Evolutionary conservation across 1,140 invertebrate species (phyloP).

Genomic region (Physella acuta): DNA sequence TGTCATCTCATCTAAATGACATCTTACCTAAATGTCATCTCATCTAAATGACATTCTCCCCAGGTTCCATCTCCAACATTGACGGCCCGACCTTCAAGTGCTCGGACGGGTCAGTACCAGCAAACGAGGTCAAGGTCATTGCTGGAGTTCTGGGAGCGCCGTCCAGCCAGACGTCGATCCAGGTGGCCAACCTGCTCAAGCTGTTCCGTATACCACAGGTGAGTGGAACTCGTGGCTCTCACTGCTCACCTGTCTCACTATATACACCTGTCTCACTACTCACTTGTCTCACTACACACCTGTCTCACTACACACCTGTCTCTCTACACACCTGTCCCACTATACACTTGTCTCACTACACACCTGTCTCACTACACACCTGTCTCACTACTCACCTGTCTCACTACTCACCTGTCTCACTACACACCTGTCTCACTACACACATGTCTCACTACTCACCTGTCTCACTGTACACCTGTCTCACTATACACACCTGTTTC

Average conservation of each 20-base stretch:
- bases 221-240: conserved; percentile 29
- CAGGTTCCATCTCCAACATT: conserved; percentile 93
- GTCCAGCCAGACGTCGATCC: conserved; percentile 91
- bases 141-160: conserved; percentile 94
- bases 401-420: neutral
- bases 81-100: conserved; percentile 84
- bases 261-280: neutral
- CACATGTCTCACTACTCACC: neutral
- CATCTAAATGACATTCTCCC: too few species aligned
- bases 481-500: too few species aligned
- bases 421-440: neutral
- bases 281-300: neutral
- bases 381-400: neutral
- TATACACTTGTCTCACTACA: neutral
- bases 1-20: too few species aligned
- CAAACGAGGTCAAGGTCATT: conserved; percentile 82
- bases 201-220: conserved; percentile 96
- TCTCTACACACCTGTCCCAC: neutral
- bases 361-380: neutral
- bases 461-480: too few species aligned
- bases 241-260: neutral
- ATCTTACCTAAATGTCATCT: too few species aligned
- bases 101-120: conserved; percentile 73
- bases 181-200: conserved; percentile 90
- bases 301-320: neutral